Evolutionary conservation across 2,888 invertebrate species (phyloP).

Genomic region (Amaurobius ferox): DNA sequence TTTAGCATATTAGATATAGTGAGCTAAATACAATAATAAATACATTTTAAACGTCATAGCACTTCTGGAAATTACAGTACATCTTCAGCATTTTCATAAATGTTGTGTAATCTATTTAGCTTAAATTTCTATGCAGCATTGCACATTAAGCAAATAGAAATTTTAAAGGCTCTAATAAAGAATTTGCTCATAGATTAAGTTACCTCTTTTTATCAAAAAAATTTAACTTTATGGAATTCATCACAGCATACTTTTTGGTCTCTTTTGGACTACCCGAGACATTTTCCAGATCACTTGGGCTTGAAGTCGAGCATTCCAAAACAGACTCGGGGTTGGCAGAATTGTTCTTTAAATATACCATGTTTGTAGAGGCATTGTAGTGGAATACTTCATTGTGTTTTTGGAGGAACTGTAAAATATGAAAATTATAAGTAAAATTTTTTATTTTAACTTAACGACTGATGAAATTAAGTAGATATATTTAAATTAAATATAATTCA

Average conservation of each 20-base stretch:
- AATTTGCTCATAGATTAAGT: not conserved
- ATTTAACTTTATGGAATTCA: conserved; percentile 59
- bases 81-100: too few species aligned
- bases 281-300: conserved; percentile 32
- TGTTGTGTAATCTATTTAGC: too few species aligned
- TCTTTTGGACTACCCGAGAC: conserved; percentile 58
- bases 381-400: conserved; percentile 63
- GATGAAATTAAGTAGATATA: too few species aligned
- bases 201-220: conserved; percentile 70
- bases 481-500: not conserved
- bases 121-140: too few species aligned
- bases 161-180: too few species aligned
- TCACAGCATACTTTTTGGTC: conserved; percentile 59
- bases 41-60: too few species aligned
- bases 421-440: too few species aligned
- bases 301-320: conserved; percentile 18
- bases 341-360: conserved; percentile 62
- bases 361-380: conserved; percentile 46
- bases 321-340: conserved; percentile 1
- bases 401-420: conserved; percentile 72
- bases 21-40: too few species aligned
- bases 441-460: too few species aligned
- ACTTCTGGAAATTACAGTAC: too few species aligned
- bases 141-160: not conserved
- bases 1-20: too few species aligned